Evolutionary conservation across 1,140 invertebrate species (phyloP).

Genomic region (Ooceraea biroi): DNA sequence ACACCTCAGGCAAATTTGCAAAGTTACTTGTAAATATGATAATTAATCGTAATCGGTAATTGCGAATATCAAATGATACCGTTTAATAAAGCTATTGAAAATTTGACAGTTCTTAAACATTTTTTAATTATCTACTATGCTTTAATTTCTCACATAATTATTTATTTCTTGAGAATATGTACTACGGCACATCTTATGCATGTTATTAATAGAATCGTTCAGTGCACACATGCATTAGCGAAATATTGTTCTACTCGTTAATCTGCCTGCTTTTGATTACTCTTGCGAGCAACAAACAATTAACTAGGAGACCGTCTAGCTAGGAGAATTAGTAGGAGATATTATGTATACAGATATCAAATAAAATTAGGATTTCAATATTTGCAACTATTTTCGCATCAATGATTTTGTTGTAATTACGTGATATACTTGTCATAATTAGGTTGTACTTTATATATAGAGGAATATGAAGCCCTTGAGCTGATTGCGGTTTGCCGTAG

Average conservation of each 20-base stretch:
- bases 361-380: constrained; percentile 44
- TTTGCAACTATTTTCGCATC: not conserved
- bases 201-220: too few relatives aligned
- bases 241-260: not conserved
- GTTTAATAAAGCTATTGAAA: too few relatives aligned
- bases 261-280: not conserved
- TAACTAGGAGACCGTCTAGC: too few relatives aligned
- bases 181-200: too few relatives aligned
- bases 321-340: too few relatives aligned
- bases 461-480: constrained; percentile 46
- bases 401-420: constrained; percentile 35
- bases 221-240: too few relatives aligned
- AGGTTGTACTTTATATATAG: not conserved
- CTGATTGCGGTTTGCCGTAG: constrained; percentile 19
- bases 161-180: too few relatives aligned
- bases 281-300: constrained; percentile 14
- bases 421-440: constrained; percentile 49
- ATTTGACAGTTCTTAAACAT: not conserved
- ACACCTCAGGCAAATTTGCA: not conserved
- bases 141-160: too few relatives aligned
- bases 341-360: too few relatives aligned
- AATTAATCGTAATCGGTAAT: constrained; percentile 16
- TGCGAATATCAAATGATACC: not conserved
- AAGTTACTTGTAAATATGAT: constrained; percentile 28
- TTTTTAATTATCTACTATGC: not conserved